These are phyloP conservation scores for Koerneria pararmatus DNA, from an alignment of 2,888 invertebrate species.

Conservation along the genomic window DNA sequence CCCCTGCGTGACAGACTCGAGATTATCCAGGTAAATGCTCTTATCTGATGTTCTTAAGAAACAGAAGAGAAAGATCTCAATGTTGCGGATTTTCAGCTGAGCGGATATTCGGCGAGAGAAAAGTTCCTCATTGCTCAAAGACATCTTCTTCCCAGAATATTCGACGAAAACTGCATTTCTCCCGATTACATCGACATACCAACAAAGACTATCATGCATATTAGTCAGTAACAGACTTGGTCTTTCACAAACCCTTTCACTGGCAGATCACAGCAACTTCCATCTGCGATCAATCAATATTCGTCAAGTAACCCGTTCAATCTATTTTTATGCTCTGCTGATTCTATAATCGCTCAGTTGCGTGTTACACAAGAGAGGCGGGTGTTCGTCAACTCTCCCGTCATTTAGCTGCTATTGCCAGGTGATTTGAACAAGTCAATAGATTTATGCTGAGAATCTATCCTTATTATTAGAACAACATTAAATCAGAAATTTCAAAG, in stretches of 20 bases:
- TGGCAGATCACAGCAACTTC: not conserved
- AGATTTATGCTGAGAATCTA: no score
- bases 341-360: no score
- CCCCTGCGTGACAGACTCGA: slow-evolving; percentile 67
- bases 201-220: slow-evolving; percentile 28
- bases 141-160: slow-evolving; percentile 65
- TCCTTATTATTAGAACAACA: no score
- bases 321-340: no score
- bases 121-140: slow-evolving; percentile 65
- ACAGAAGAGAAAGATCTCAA: not conserved
- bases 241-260: not conserved
- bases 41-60: not conserved
- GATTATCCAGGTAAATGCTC: slow-evolving; percentile 47
- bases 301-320: no score
- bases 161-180: slow-evolving; percentile 64
- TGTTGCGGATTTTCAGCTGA: slow-evolving; percentile 50
- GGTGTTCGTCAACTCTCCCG: slow-evolving; percentile 67
- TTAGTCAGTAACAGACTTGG: slow-evolving; percentile 26
- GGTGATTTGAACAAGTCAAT: slow-evolving; percentile 64
- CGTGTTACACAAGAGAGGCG: slow-evolving; percentile 66
- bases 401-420: slow-evolving; percentile 64
- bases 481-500: no score
- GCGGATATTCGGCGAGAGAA: slow-evolving; percentile 66
- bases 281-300: no score
- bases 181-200: slow-evolving; percentile 42